Percentiles rank a stretch among this genome's conserved stretches.
Conservation (phyloP, 2,113 vertebrate genomes). For the Hippocampus barbouri region DNA sequence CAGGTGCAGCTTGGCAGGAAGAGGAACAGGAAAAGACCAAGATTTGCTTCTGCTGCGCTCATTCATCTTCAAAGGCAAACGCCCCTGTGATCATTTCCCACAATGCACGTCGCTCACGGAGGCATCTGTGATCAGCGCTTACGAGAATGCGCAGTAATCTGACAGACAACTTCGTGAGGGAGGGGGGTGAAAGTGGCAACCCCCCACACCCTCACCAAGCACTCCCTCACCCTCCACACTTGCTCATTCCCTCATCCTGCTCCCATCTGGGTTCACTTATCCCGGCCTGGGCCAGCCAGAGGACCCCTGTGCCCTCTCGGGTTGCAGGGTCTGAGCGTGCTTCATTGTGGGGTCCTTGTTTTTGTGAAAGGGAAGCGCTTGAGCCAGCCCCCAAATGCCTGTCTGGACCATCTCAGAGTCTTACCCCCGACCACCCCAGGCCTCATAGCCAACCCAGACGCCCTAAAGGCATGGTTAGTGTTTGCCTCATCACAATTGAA, state of each 20-base stretch:
- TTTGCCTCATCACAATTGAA: conserved; percentile 92
- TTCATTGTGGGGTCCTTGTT: conserved; percentile 81
- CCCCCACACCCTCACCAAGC: neutral
- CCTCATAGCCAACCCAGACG: conserved; percentile 81
- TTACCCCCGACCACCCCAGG: conserved; percentile 44
- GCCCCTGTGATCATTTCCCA: conserved; percentile 78
- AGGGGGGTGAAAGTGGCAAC: conserved; percentile 56
- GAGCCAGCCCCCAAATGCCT: conserved; percentile 56
- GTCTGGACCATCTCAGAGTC: conserved; percentile 87
- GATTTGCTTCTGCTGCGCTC: conserved; percentile 81
- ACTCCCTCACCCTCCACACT: conserved; percentile 19
- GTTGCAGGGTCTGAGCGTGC: conserved; percentile 83
- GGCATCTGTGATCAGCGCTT: conserved; percentile 81
- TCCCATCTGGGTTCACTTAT: conserved; percentile 94
- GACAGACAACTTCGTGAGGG: conserved; percentile 73
- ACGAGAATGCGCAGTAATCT: conserved; percentile 83
- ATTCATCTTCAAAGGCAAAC: conserved; percentile 79
- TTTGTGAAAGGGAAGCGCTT: conserved; percentile 64
- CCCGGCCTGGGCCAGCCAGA: conserved; percentile 59
- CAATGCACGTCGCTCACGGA: conserved; percentile 76
- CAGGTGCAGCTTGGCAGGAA: conserved; percentile 71
- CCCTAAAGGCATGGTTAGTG: conserved; percentile 83
- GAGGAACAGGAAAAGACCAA: conserved; percentile 74
- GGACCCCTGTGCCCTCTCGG: conserved; percentile 76
- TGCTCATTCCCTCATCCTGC: conserved; percentile 69